A percentile compares a stretch with the other conserved stretches of the same genome.
These are phyloP conservation scores for Eleutherodactylus coqui DNA, from an alignment of 2,797 vertebrate species.

Conservation along the genomic window DNA sequence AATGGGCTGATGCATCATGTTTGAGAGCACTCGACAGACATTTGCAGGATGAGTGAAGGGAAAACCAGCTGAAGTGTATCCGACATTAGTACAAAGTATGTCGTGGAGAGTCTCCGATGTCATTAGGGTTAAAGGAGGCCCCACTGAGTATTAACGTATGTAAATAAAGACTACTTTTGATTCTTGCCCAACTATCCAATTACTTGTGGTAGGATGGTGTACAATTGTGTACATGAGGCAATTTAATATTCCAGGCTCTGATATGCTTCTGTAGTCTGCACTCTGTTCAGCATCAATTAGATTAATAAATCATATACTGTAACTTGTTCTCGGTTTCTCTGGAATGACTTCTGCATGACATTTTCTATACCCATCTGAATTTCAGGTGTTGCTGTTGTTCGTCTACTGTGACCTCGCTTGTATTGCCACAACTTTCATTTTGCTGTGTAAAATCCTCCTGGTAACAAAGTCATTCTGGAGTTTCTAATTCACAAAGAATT, in stretches of 20 bases:
- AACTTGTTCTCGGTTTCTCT: constrained; percentile 1
- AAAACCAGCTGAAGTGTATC: too few relatives aligned
- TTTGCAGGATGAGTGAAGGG: too few relatives aligned
- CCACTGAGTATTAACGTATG: too few relatives aligned
- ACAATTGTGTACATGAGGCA: background rate
- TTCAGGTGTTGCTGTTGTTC: background rate
- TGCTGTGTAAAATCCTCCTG: background rate
- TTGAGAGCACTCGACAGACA: too few relatives aligned
- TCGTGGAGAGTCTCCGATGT: too few relatives aligned
- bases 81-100: too few relatives aligned
- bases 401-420: background rate
- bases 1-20: too few relatives aligned
- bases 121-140: too few relatives aligned
- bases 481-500: constrained; percentile 27
- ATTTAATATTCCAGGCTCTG: background rate
- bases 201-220: too few relatives aligned
- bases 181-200: too few relatives aligned
- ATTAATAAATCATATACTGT: background rate
- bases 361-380: constrained; percentile 26
- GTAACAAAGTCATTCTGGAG: background rate
- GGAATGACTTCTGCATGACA: constrained; percentile 1
- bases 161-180: too few relatives aligned
- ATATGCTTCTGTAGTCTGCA: background rate
- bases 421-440: background rate
- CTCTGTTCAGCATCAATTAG: background rate